Evolutionary conservation across 2,888 invertebrate genomes (phyloP).

Genomic region (Anorthoa munda): DNA sequence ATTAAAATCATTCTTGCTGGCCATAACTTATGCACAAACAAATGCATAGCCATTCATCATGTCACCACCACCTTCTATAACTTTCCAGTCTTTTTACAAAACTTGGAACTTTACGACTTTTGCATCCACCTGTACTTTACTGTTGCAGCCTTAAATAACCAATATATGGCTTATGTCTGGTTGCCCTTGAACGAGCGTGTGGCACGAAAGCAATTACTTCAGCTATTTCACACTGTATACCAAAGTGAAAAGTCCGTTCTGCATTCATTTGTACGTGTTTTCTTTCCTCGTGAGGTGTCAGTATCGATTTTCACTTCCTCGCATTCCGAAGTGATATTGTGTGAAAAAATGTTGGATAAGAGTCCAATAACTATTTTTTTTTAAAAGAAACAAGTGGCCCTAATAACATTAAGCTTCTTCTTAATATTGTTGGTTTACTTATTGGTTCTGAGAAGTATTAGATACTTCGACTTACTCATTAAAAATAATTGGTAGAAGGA

Average conservation of each 20-base stretch:
- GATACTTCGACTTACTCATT: conserved; percentile 4
- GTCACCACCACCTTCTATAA: neutral
- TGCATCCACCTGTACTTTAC: conserved; percentile 45
- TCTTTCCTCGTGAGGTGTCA: conserved; percentile 41
- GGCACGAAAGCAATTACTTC: conserved; percentile 82
- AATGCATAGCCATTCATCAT: conserved; percentile 6
- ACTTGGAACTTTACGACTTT: conserved; percentile 34
- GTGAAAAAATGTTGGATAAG: too few relatives aligned
- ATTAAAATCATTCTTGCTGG: neutral
- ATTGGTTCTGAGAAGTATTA: conserved; percentile 6
- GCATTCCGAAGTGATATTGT: neutral
- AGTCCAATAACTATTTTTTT: neutral
- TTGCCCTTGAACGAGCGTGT: conserved; percentile 67
- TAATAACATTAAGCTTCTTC: neutral
- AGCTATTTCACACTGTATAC: conserved; percentile 76
- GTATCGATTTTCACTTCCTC: conserved; percentile 15
- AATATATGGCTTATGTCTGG: conserved; percentile 57
- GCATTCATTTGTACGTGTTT: conserved; percentile 53
- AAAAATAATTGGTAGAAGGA: conserved; percentile 11
- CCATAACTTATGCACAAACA: neutral
- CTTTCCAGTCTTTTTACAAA: conserved; percentile 3
- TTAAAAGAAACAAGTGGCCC: neutral
- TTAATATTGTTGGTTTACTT: neutral
- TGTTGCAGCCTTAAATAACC: conserved; percentile 61
- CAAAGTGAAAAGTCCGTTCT: conserved; percentile 65